Conservation (phyloP, 2,797 vertebrate genomes). For the Ctenopoma multispine region DNA sequence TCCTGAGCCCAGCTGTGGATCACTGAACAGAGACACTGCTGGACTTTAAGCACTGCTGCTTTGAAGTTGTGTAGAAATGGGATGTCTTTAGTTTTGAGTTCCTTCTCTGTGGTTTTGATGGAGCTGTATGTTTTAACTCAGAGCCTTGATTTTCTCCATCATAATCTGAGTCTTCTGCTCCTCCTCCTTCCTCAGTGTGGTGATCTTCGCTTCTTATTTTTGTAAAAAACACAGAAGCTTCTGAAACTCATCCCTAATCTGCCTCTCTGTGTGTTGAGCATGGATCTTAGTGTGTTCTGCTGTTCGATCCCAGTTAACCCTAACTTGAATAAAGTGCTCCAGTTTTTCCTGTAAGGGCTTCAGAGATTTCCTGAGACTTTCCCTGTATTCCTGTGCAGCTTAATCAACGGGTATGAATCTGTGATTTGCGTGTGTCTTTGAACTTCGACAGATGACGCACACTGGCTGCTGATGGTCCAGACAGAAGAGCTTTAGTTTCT, state of each 20-base stretch:
- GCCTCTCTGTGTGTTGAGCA: background rate
- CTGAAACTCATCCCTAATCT: conserved; percentile 26
- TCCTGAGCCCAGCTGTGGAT: conserved; percentile 4
- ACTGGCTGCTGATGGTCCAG: conserved; percentile 40
- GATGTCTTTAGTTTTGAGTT: conserved; percentile 3
- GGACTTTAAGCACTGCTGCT: background rate
- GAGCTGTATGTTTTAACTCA: conserved; percentile 8
- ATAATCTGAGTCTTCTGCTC: conserved; percentile 14
- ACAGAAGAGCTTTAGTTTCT: conserved; percentile 48
- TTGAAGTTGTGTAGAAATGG: conserved; percentile 28
- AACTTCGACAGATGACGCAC: conserved; percentile 42
- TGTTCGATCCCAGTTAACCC: background rate
- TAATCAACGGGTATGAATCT: conserved; percentile 37
- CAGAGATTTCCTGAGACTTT: background rate
- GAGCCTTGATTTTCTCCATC: background rate
- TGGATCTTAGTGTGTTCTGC: conserved; percentile 3
- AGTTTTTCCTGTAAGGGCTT: conserved; percentile 13
- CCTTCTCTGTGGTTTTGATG: conserved; percentile 15
- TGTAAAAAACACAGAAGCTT: conserved; percentile 20
- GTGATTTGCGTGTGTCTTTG: conserved; percentile 31
- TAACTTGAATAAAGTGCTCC: background rate
- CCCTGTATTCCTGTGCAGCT: conserved; percentile 22
- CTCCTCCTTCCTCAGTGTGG: conserved; percentile 25
- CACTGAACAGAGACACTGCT: background rate
- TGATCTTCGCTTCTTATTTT: conserved; percentile 26